phyloP scores from a whole-genome alignment of 2,113 vertebrate species.

The Ancistrus triradiatus region DNA sequence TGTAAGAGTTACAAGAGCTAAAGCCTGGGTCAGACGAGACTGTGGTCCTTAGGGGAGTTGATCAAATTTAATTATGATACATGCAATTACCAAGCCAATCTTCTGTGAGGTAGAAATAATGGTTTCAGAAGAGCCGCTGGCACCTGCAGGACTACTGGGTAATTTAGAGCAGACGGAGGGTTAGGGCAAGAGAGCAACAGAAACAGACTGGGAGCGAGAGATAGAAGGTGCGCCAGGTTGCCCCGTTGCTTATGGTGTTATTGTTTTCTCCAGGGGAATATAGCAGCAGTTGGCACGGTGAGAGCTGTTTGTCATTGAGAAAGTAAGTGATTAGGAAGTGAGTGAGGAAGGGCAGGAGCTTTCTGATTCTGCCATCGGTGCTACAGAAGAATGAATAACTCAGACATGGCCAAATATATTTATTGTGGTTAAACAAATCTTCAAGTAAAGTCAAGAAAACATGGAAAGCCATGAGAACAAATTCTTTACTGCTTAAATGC shows the following conservation, averaged over 20 bases:
- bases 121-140: conserved; percentile 57
- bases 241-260: conserved; percentile 26
- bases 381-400: too few species aligned
- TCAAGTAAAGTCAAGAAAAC: too few species aligned
- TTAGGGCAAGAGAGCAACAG: conserved; percentile 49
- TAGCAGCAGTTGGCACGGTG: conserved; percentile 34
- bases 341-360: conserved; percentile 22
- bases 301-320: conserved; percentile 40
- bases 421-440: too few species aligned
- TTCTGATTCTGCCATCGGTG: conserved; percentile 20
- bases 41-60: conserved; percentile 65
- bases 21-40: conserved; percentile 67
- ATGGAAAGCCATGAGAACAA: too few species aligned
- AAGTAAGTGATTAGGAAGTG: conserved; percentile 38
- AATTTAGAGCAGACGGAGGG: conserved; percentile 54
- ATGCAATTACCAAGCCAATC: conserved; percentile 77
- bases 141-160: conserved; percentile 60
- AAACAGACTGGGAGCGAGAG: conserved; percentile 45
- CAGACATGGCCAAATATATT: too few species aligned
- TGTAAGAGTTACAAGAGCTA: conserved; percentile 42
- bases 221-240: conserved; percentile 11
- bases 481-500: too few species aligned
- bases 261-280: conserved; percentile 38
- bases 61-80: conserved; percentile 75
- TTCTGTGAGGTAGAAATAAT: conserved; percentile 68